These are phyloP conservation scores for Apostichopus japonicus DNA, from an alignment of 35 echinoderm and acorn worm genomes.

Conservation along the genomic window DNA sequence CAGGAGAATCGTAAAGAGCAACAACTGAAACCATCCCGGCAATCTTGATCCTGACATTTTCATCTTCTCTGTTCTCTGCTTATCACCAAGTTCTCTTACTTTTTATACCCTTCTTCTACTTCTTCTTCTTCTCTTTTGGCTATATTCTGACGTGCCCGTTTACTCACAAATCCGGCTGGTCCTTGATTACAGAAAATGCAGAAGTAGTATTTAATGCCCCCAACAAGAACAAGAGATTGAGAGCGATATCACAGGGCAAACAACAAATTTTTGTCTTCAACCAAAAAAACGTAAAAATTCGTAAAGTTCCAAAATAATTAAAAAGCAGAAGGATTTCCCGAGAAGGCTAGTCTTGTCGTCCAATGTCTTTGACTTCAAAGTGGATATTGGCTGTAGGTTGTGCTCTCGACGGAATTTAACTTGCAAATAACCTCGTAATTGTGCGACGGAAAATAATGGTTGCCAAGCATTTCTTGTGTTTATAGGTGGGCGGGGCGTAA, in stretches of 20 bases:
- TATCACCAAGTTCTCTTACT: not conserved
- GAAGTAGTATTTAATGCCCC: not conserved
- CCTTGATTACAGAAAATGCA: not conserved
- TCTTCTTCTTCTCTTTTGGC: not conserved
- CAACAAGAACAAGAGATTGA: not conserved
- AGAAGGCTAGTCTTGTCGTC: not conserved
- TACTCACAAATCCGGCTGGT: not conserved
- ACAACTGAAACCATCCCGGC: not conserved
- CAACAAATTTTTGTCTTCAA: not conserved
- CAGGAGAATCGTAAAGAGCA: constrained; percentile 25
- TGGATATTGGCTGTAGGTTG: constrained; percentile 8
- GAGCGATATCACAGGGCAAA: not conserved
- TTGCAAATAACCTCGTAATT: constrained; percentile 47
- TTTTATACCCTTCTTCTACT: not conserved
- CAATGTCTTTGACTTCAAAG: constrained; percentile 10
- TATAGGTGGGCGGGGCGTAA: constrained; percentile 42
- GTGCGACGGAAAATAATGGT: constrained; percentile 28
- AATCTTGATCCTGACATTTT: constrained; percentile 32
- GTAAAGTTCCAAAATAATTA: not conserved
- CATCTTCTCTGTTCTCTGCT: not conserved
- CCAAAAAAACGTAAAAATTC: not conserved
- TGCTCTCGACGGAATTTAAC: constrained; percentile 22
- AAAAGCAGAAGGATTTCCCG: not conserved
- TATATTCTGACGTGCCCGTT: not conserved
- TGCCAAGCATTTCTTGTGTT: constrained; percentile 27